Percentiles rank a stretch among this genome's conserved stretches.
Conservation (phyloP, 2,797 vertebrate species). For the Argentina silus region DNA sequence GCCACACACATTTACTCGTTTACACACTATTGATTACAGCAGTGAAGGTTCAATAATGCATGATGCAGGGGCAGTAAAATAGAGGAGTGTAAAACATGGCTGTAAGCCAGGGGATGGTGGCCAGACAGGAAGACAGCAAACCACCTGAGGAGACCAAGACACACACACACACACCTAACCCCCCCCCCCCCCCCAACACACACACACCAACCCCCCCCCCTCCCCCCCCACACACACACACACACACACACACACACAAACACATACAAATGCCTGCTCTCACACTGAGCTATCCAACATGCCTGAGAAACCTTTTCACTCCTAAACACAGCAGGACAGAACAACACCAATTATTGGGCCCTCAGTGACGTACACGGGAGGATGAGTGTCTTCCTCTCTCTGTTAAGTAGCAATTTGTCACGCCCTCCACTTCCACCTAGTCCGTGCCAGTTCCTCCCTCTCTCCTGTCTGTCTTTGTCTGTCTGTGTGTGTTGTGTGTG, state of each 20-base stretch:
- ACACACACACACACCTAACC: neutral
- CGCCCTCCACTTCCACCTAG: too few relatives aligned
- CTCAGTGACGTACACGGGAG: conserved; percentile 23
- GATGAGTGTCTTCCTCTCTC: conserved; percentile 24
- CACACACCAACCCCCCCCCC: neutral
- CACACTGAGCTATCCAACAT: neutral
- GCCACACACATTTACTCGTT: conserved; percentile 28
- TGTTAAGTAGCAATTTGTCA: conserved; percentile 18
- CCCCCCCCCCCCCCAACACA: too few relatives aligned
- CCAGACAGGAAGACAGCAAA: conserved; percentile 37
- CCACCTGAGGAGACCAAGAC: conserved; percentile 15
- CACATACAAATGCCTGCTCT: neutral
- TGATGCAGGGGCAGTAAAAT: conserved; percentile 38
- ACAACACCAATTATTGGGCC: neutral
- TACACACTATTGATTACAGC: conserved; percentile 59
- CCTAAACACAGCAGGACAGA: conserved; percentile 8
- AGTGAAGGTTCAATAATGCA: conserved; percentile 61
- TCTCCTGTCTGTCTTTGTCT: too few relatives aligned
- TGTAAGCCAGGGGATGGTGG: conserved; percentile 35
- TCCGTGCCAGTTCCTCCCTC: too few relatives aligned
- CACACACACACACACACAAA: conserved; percentile 25
- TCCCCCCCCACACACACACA: conserved; percentile 18
- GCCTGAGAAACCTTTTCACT: neutral
- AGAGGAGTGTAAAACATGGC: conserved; percentile 31
- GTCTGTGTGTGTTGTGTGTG: too few relatives aligned